A percentile compares a stretch with the other conserved stretches of the same genome.
Conservation (phyloP, 1,140 invertebrate species). For the Papilio dardanus region DNA sequence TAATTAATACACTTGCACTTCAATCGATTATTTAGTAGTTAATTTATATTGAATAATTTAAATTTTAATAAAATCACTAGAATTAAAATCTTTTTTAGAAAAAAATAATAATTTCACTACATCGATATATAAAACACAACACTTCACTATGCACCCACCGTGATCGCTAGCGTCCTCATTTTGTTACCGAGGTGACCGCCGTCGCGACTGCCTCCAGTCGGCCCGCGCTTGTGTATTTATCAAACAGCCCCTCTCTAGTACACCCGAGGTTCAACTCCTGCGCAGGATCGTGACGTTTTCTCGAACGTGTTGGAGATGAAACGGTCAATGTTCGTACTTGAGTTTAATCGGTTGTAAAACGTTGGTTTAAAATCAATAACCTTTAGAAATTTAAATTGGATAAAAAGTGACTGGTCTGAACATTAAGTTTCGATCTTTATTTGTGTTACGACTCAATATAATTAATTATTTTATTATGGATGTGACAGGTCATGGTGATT, state of each 20-base stretch:
- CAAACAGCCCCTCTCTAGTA: constrained; percentile 57
- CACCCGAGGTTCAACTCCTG: constrained; percentile 45
- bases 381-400: neutral
- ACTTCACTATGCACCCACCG: constrained; percentile 62
- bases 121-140: constrained; percentile 32
- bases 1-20: neutral
- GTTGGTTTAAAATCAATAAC: neutral
- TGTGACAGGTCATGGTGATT: too few species aligned
- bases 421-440: neutral
- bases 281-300: constrained; percentile 45
- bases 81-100: neutral
- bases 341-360: neutral
- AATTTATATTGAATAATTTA: neutral
- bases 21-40: neutral
- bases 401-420: neutral
- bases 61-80: neutral
- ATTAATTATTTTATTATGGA: too few species aligned
- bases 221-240: constrained; percentile 57
- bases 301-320: constrained; percentile 49
- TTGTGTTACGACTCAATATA: neutral
- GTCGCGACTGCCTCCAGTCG: constrained; percentile 51
- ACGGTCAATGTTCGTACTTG: constrained; percentile 14
- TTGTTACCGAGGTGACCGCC: constrained; percentile 56
- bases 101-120: constrained; percentile 13
- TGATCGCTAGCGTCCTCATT: constrained; percentile 67